Evolutionary conservation across 2,888 invertebrate species (phyloP).

Genomic region (Xestia sexstrigata): DNA sequence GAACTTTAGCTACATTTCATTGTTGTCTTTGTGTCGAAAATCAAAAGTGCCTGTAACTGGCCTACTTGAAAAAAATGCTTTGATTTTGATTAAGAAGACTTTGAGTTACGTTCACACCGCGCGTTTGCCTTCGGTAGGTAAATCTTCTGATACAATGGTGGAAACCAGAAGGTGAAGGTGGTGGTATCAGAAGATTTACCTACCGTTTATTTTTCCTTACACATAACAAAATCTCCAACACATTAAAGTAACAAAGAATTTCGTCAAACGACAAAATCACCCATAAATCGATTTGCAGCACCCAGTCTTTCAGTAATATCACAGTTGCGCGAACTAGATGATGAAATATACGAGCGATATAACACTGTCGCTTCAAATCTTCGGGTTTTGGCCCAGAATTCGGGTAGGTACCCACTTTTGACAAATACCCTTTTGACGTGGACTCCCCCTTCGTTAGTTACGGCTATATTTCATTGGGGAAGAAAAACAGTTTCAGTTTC

Average conservation of each 20-base stretch:
- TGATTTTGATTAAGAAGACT: no score
- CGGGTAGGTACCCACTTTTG: constrained; percentile 61
- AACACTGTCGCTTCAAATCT: constrained; percentile 71
- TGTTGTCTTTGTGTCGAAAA: no score
- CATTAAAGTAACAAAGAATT: constrained; percentile 22
- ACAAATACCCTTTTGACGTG: constrained; percentile 65
- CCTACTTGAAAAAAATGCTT: no score
- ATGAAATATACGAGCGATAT: constrained; percentile 70
- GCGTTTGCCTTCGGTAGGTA: background rate
- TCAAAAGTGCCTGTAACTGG: no score
- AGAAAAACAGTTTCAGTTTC: constrained; percentile 60
- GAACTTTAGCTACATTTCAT: no score
- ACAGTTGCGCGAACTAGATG: constrained; percentile 59
- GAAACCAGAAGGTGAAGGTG: no score
- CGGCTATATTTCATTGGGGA: constrained; percentile 60
- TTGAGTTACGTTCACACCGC: no score
- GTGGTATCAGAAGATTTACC: no score
- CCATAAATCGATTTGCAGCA: constrained; percentile 47
- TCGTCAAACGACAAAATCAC: constrained; percentile 8
- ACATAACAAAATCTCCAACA: background rate
- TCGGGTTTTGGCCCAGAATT: constrained; percentile 60
- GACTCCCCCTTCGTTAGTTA: constrained; percentile 62
- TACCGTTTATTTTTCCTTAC: no score
- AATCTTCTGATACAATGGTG: constrained; percentile 8
- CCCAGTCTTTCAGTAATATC: constrained; percentile 51